Evolutionary conservation across 1,140 invertebrate species (phyloP).

Genomic region (Wasmannia auropunctata): DNA sequence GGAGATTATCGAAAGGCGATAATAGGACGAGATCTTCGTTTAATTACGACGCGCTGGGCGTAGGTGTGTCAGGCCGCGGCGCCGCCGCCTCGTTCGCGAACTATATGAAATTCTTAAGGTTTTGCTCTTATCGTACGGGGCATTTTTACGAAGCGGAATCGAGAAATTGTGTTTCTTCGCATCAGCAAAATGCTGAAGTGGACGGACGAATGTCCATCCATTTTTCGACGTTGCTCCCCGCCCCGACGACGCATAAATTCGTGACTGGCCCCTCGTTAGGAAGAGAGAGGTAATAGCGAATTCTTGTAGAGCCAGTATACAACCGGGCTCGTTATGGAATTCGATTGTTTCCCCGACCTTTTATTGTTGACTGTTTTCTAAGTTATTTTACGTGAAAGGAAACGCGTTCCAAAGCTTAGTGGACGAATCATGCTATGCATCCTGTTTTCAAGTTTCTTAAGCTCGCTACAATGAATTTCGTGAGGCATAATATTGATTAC

Average conservation of each 20-base stretch:
- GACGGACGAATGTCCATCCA: slow-evolving; percentile 28
- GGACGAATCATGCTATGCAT: slow-evolving; percentile 45
- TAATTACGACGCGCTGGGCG: slow-evolving; percentile 44
- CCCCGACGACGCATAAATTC: slow-evolving; percentile 68
- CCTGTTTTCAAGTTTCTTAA: background rate
- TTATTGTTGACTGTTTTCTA: background rate
- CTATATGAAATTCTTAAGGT: background rate
- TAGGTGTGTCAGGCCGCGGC: slow-evolving; percentile 26
- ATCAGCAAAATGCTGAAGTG: background rate
- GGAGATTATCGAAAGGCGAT: slow-evolving; percentile 29
- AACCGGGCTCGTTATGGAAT: slow-evolving; percentile 16
- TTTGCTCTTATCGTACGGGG: slow-evolving; percentile 23
- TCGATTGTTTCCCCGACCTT: slow-evolving; percentile 65
- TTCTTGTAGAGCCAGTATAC: slow-evolving; percentile 58
- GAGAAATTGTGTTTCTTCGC: slow-evolving; percentile 1
- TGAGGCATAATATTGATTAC: background rate
- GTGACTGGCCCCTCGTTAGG: slow-evolving; percentile 73
- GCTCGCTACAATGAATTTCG: background rate
- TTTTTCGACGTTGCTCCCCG: slow-evolving; percentile 46
- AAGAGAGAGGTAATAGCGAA: slow-evolving; percentile 62
- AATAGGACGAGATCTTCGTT: slow-evolving; percentile 41
- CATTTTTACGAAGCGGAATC: slow-evolving; percentile 25
- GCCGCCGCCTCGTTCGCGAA: background rate
- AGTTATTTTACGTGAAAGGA: slow-evolving; percentile 68
- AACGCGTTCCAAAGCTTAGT: slow-evolving; percentile 55